Conservation (phyloP, 1,140 invertebrate genomes). For the Drosophila bocqueti region DNA sequence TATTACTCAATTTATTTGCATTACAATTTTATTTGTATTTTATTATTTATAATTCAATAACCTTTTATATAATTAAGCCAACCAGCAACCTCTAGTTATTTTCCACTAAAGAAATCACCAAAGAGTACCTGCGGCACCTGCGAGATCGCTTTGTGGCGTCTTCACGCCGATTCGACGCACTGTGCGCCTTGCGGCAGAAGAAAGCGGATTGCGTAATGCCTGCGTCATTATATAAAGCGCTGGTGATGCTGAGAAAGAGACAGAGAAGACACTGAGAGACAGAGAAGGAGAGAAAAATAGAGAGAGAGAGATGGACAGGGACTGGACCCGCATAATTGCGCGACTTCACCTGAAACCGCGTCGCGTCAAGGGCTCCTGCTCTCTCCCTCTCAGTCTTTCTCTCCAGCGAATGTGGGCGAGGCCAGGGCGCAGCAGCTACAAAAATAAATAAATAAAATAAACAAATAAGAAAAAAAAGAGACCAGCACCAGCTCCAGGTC, state of each 20-base stretch:
- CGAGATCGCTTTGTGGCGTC: slow-evolving; percentile 7
- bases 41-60: background rate
- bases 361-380: slow-evolving; percentile 28
- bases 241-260: slow-evolving; percentile 6
- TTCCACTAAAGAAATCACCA: background rate
- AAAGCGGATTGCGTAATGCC: slow-evolving; percentile 75
- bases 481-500: background rate
- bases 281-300: background rate
- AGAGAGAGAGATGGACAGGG: background rate
- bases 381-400: background rate
- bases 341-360: slow-evolving; percentile 57
- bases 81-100: background rate
- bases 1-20: too few relatives aligned
- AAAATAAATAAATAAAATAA: slow-evolving; percentile 17
- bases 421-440: slow-evolving; percentile 51
- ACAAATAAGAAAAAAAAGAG: slow-evolving; percentile 8
- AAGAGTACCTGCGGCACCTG: slow-evolving; percentile 1
- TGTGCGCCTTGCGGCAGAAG: slow-evolving; percentile 60
- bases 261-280: background rate
- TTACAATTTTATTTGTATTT: too few relatives aligned
- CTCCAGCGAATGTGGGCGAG: slow-evolving; percentile 57
- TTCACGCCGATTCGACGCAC: slow-evolving; percentile 13
- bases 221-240: slow-evolving; percentile 63
- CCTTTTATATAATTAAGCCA: too few relatives aligned
- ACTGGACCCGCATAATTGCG: slow-evolving; percentile 70